Evolutionary conservation across 1,140 invertebrate species (phyloP).

Genomic region (Fopius arisanus): DNA sequence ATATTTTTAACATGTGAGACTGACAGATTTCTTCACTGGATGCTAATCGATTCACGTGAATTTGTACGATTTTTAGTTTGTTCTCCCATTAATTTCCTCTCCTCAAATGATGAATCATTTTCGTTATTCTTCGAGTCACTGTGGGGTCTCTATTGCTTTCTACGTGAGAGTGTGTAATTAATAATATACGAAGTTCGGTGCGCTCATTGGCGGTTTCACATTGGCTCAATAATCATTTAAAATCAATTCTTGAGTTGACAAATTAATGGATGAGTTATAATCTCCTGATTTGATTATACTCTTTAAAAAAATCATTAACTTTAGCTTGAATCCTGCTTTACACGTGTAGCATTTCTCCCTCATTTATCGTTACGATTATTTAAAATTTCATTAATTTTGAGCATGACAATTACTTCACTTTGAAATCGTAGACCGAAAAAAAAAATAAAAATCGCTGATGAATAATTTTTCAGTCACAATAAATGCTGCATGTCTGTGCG

Average conservation of each 20-base stretch:
- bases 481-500: constrained; percentile 21
- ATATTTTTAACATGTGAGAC: constrained; percentile 38
- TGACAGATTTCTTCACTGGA: constrained; percentile 34
- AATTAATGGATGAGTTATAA: not conserved
- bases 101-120: not conserved
- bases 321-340: not conserved
- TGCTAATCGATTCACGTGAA: constrained; percentile 28
- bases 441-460: not conserved
- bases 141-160: not conserved
- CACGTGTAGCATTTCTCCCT: not conserved
- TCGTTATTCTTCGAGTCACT: not conserved
- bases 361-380: not conserved
- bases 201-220: constrained; percentile 17
- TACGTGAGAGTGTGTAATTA: not conserved
- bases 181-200: not conserved
- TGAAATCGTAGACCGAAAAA: not conserved
- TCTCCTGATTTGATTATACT: not conserved
- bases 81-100: not conserved
- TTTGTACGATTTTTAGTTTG: not conserved
- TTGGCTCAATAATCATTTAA: not conserved
- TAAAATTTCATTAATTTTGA: not conserved
- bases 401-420: not conserved
- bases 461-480: constrained; percentile 13
- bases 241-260: not conserved
- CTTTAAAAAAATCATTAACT: not conserved